phyloP scores from a whole-genome alignment of 2,888 invertebrate genomes.

The Octodonta nipae region DNA sequence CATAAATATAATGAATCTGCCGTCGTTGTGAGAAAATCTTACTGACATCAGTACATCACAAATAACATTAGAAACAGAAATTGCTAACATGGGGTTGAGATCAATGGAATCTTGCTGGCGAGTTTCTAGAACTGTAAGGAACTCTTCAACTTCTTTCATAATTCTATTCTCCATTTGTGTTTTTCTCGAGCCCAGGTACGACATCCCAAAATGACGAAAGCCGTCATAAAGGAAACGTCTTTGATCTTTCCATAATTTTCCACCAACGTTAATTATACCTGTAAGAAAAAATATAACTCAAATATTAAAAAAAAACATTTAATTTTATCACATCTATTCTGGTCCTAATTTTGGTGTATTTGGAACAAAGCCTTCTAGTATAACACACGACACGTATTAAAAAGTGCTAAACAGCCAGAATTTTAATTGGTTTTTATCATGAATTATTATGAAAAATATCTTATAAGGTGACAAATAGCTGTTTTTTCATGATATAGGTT shows the following conservation, averaged over 20 bases:
- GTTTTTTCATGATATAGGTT: too few species aligned
- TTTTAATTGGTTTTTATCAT: too few species aligned
- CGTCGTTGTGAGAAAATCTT: constrained; percentile 65
- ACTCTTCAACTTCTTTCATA: constrained; percentile 66
- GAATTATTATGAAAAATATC: too few species aligned
- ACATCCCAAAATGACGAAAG: constrained; percentile 76
- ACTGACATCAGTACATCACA: constrained; percentile 83
- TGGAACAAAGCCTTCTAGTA: too few species aligned
- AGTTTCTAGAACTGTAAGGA: constrained; percentile 51
- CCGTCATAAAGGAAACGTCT: constrained; percentile 76
- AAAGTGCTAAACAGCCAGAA: too few species aligned
- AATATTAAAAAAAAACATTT: not conserved
- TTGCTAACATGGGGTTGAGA: constrained; percentile 60
- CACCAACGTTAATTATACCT: constrained; percentile 84
- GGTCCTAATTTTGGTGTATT: too few species aligned
- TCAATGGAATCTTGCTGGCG: constrained; percentile 57
- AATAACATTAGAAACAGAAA: constrained; percentile 80
- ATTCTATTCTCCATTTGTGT: constrained; percentile 73
- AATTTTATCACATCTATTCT: constrained; percentile 2
- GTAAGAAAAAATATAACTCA: too few species aligned
- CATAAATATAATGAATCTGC: constrained; percentile 66
- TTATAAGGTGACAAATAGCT: too few species aligned
- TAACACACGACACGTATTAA: too few species aligned
- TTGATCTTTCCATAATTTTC: constrained; percentile 81
- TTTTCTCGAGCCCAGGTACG: constrained; percentile 67